A percentile compares a stretch with the other conserved stretches of the same genome.
These are phyloP conservation scores for Drosophila sucinea DNA, from an alignment of 1,140 invertebrate genomes.

Conservation along the genomic window DNA sequence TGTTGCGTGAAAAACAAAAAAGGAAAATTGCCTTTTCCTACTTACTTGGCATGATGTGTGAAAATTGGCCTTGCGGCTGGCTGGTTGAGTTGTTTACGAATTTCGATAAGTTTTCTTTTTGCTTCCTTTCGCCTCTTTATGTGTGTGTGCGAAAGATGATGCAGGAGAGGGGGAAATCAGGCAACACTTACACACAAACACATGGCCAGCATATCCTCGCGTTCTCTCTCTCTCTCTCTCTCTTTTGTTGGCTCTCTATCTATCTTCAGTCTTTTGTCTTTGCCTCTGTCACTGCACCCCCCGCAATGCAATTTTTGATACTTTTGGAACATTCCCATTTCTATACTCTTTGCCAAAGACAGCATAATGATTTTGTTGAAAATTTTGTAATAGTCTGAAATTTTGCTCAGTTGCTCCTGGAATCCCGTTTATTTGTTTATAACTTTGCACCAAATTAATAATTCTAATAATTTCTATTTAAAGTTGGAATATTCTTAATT, in stretches of 20 bases:
- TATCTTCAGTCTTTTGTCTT: slow-evolving; percentile 7
- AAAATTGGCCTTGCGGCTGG: slow-evolving; percentile 65
- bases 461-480: no score
- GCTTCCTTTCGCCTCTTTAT: slow-evolving; percentile 56
- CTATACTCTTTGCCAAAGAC: background rate
- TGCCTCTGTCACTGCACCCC: slow-evolving; percentile 49
- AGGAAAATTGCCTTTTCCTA: slow-evolving; percentile 69
- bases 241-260: background rate
- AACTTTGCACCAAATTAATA: no score
- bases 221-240: slow-evolving; percentile 11
- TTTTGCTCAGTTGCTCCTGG: no score
- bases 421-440: no score
- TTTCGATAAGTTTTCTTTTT: slow-evolving; percentile 68
- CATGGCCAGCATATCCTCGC: slow-evolving; percentile 41
- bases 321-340: slow-evolving; percentile 23
- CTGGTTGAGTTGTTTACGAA: slow-evolving; percentile 60
- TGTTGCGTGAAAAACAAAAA: slow-evolving; percentile 38
- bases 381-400: no score
- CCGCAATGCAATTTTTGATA: slow-evolving; percentile 60
- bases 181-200: slow-evolving; percentile 23
- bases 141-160: slow-evolving; percentile 33
- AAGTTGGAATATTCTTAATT: no score
- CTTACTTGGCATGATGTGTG: slow-evolving; percentile 56
- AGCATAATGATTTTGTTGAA: background rate
- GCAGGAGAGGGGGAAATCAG: background rate